Evolutionary conservation across 2,113 vertebrate species (phyloP).

Genomic region (Xiphophorus couchianus): DNA sequence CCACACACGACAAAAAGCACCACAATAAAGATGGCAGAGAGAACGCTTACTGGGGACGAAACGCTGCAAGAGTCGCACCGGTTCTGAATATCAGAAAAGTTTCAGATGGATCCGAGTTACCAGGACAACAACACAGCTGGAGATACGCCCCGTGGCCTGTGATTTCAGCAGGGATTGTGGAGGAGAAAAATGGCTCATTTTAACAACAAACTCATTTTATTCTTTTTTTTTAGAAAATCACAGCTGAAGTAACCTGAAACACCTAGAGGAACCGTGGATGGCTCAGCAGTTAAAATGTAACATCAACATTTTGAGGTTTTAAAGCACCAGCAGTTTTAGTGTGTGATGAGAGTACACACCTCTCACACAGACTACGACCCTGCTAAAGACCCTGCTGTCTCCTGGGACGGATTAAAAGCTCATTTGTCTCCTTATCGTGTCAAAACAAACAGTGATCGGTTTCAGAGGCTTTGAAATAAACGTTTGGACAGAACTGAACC

Average conservation of each 20-base stretch:
- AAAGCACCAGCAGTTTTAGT: not conserved
- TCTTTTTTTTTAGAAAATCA: not conserved
- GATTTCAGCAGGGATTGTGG: not conserved
- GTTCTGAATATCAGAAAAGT: slow-evolving; percentile 6
- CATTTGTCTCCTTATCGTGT: not conserved
- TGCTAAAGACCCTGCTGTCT: no score
- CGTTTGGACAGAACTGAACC: no score
- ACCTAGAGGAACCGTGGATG: not conserved
- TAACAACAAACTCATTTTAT: not conserved
- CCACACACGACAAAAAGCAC: slow-evolving; percentile 85
- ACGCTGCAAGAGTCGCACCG: slow-evolving; percentile 7
- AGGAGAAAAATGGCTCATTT: not conserved
- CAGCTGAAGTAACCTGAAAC: not conserved
- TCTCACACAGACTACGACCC: no score
- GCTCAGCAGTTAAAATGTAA: not conserved
- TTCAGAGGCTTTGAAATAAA: not conserved
- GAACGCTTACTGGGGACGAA: not conserved
- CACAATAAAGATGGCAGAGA: slow-evolving; percentile 83
- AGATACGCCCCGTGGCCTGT: not conserved
- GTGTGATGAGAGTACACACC: no score
- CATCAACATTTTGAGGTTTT: not conserved
- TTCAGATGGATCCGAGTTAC: not conserved
- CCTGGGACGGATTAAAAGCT: not conserved
- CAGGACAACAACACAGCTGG: not conserved
- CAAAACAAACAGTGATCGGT: not conserved